Evolutionary conservation across 2,797 vertebrate species (phyloP), one percentile per base, ranked within the genome.

Genomic region (Danio choprae): DNA sequence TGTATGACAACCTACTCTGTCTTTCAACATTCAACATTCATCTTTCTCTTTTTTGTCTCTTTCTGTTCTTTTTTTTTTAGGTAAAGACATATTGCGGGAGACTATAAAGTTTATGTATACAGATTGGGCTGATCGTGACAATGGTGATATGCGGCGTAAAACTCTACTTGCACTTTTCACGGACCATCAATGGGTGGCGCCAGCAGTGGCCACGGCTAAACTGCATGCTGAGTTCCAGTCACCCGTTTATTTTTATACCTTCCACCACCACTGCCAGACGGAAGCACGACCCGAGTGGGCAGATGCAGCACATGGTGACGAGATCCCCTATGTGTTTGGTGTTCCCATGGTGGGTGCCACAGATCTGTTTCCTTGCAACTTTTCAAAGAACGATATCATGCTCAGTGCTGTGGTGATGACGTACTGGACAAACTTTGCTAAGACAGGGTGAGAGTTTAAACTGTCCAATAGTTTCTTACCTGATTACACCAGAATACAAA

Each of bases 71-170:
- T 79, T 36, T 76, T 68, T 79, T 36, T n/a, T 83, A 95, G 94
- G 91, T 89, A 97, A 98, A 91, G 96, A 98, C 75, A 96, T 97
- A 88, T 90, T 99, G 2, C 89, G 97, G 12, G 97, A 98, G 82
- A 99, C 97, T 88, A 99, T 99, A 86, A 98, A 98, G 90, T 99
- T 98, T 89, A 99, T 99, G 97, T 99, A 98, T 91, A 99, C 96
- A 0, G 97, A 98, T 89, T 99, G 97, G 97, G 97, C 97, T 0
- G 97, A 99, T 90, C 91, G 97, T 6, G 97, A 99, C 89, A 98
- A 98, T 7, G 95, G 94, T 0, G 97, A 99, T 89, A 98, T 97
- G 96, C 89, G 97, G 16, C 89, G 97, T 3, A 98, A 98, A 90
- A 98, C 96, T 1, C 91, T 98, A 16, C 86, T 99, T 85, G 97